phyloP scores from a whole-genome alignment of 2,888 invertebrate species.

The Seira ritae region DNA sequence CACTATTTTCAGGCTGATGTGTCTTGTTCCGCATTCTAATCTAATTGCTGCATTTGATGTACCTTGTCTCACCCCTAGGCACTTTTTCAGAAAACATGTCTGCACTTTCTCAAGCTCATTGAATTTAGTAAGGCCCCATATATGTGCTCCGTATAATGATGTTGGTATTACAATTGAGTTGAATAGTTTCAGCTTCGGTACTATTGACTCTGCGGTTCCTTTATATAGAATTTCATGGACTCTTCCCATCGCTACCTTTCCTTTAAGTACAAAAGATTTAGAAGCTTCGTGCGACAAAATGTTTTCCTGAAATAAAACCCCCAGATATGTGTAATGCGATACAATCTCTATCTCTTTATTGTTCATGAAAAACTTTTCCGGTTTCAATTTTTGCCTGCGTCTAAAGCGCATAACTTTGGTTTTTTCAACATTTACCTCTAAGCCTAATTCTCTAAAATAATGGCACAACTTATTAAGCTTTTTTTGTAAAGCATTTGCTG shows the following conservation, averaged over 20 bases:
- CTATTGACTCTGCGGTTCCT: background rate
- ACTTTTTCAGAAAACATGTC: conserved; percentile 4
- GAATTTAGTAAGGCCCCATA: background rate
- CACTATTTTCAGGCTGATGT: background rate
- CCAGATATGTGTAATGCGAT: background rate
- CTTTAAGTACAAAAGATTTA: background rate
- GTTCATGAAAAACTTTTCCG: background rate
- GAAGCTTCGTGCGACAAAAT: background rate
- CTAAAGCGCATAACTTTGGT: conserved; percentile 61
- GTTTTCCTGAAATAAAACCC: background rate
- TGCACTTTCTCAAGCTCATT: conserved; percentile 16
- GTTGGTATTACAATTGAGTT: background rate
- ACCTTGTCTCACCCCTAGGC: background rate
- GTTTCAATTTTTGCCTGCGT: conserved; percentile 14
- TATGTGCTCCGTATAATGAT: conserved; percentile 4
- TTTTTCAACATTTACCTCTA: conserved; percentile 52
- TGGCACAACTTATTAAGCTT: conserved; percentile 32
- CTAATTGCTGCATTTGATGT: background rate
- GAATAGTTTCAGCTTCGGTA: conserved; percentile 23
- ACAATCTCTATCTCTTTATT: background rate
- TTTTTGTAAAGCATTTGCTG: conserved; percentile 34
- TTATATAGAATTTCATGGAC: background rate
- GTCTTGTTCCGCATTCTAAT: background rate
- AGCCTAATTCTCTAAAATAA: conserved; percentile 22
- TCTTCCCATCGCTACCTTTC: background rate